Percentiles rank a stretch among this genome's conserved stretches.
Conservation (phyloP, 1,140 invertebrate genomes). For the Drosophila suzukii region DNA sequence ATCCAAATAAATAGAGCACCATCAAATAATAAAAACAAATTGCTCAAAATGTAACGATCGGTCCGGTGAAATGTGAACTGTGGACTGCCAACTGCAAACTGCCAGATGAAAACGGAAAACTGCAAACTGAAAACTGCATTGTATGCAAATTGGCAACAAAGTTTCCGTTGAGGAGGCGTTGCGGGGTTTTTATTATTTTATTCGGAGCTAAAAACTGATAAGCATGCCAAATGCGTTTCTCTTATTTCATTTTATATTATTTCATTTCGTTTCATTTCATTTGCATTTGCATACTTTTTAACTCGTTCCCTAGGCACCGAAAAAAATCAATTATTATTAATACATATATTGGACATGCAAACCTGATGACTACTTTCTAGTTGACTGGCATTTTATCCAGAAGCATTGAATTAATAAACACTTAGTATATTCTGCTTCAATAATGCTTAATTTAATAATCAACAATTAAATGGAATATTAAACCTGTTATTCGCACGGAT, state of each 20-base stretch:
- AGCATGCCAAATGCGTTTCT: constrained; percentile 43
- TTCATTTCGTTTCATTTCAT: constrained; percentile 7
- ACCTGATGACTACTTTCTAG: neutral
- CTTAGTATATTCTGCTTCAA: neutral
- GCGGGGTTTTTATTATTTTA: neutral
- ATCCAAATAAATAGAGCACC: constrained; percentile 25
- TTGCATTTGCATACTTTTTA: constrained; percentile 6
- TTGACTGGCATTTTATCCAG: neutral
- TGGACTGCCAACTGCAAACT: constrained; percentile 32
- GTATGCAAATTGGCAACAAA: constrained; percentile 72
- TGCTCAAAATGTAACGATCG: constrained; percentile 19
- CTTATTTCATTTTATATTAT: constrained; percentile 19
- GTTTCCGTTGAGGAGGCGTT: constrained; percentile 40
- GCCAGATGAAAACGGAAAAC: constrained; percentile 20
- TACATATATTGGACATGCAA: neutral
- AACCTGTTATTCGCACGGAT: neutral
- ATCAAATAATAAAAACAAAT: constrained; percentile 6
- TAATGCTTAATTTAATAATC: neutral
- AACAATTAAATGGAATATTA: neutral
- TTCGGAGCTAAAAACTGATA: constrained; percentile 54
- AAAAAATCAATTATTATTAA: neutral
- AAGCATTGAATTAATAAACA: neutral
- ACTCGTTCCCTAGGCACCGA: neutral
- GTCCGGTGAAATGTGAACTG: constrained; percentile 11
- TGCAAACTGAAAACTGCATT: constrained; percentile 53